Percentiles rank a stretch among this genome's conserved stretches.
phyloP scores from a whole-genome alignment of 2,888 invertebrate genomes.

The Melikaiella ostensackeni region DNA sequence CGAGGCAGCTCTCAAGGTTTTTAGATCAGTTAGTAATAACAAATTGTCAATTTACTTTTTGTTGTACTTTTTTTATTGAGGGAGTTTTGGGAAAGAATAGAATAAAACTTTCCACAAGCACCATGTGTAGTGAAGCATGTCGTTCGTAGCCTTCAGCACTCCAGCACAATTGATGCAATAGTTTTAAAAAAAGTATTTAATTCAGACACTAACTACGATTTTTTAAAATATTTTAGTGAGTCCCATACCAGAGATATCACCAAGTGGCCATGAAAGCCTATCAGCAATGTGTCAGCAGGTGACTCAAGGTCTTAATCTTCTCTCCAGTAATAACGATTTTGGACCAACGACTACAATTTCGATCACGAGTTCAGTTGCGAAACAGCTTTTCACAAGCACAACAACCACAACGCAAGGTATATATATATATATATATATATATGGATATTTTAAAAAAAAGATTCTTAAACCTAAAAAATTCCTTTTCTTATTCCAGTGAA shows the following conservation, averaged over 20 bases:
- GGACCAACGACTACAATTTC: slow-evolving; percentile 66
- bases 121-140: slow-evolving; percentile 47
- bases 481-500: slow-evolving; percentile 62
- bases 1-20: background rate
- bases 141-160: slow-evolving; percentile 48
- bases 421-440: too few species aligned
- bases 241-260: slow-evolving; percentile 88
- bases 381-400: slow-evolving; percentile 66
- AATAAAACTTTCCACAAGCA: slow-evolving; percentile 22
- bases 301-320: slow-evolving; percentile 86
- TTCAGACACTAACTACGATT: slow-evolving; percentile 7
- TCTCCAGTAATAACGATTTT: slow-evolving; percentile 81
- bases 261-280: slow-evolving; percentile 83
- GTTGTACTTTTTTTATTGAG: background rate
- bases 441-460: too few species aligned
- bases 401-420: slow-evolving; percentile 63
- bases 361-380: slow-evolving; percentile 61
- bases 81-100: background rate
- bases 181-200: background rate
- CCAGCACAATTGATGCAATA: slow-evolving; percentile 41
- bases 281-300: slow-evolving; percentile 90
- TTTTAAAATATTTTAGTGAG: slow-evolving; percentile 79
- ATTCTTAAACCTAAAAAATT: background rate
- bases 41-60: background rate
- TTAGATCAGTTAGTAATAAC: background rate